Percentiles rank a stretch among this genome's conserved stretches.
Evolutionary conservation across 2,797 vertebrate genomes (phyloP).

Genomic region (Salarias fasciatus): DNA sequence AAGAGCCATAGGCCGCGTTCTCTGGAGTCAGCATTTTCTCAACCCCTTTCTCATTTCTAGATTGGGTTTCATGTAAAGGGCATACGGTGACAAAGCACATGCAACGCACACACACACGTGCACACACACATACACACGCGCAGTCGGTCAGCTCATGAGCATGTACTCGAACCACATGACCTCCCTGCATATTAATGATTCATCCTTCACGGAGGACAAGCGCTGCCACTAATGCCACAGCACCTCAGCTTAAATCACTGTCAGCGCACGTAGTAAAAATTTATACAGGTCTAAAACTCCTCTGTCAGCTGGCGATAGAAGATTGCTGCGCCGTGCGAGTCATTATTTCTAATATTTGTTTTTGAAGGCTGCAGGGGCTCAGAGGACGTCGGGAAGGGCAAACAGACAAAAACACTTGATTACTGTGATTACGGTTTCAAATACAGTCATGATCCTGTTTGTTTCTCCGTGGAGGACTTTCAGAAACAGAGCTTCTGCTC

Average conservation of each 20-base stretch:
- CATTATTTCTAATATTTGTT: conserved; percentile 2
- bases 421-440: conserved; percentile 16
- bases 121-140: conserved; percentile 14
- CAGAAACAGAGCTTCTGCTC: too few species aligned
- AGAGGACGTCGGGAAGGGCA: conserved; percentile 29
- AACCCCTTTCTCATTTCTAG: conserved; percentile 70
- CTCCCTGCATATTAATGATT: conserved; percentile 43
- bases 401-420: conserved; percentile 11
- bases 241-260: conserved; percentile 28
- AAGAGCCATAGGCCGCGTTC: conserved; percentile 50
- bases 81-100: conserved; percentile 59
- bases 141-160: conserved; percentile 29
- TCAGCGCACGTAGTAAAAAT: conserved; percentile 19
- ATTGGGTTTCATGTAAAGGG: conserved; percentile 81
- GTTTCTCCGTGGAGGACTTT: too few species aligned
- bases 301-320: conserved; percentile 22
- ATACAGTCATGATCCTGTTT: conserved; percentile 10
- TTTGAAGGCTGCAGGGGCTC: conserved; percentile 1
- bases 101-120: conserved; percentile 28
- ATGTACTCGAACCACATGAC: conserved; percentile 38
- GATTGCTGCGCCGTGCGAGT: conserved; percentile 1
- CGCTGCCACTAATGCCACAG: conserved; percentile 18
- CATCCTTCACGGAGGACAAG: conserved; percentile 29
- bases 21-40: conserved; percentile 72
- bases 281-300: conserved; percentile 5